Evolutionary conservation across 2,797 vertebrate species (phyloP).

Genomic region (Harpagifer antarcticus): DNA sequence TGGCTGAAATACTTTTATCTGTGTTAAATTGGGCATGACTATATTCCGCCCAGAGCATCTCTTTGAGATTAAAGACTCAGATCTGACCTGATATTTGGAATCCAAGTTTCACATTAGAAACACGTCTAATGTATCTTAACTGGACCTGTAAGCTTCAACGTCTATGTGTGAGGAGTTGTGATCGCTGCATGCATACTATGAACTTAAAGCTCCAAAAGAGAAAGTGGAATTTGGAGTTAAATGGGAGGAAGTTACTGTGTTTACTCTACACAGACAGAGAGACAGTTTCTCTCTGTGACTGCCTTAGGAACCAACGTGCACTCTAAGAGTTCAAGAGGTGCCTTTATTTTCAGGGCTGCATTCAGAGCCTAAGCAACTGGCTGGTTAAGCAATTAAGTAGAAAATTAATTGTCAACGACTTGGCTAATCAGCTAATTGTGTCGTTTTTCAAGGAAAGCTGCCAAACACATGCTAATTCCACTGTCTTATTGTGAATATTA

Average conservation of each 20-base stretch:
- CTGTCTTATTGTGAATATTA: background rate
- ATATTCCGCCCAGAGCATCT: background rate
- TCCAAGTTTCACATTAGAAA: background rate
- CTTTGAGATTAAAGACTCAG: no score
- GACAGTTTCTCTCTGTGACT: background rate
- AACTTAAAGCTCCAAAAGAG: background rate
- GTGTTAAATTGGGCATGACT: background rate
- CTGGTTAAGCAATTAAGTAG: background rate
- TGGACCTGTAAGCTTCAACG: background rate
- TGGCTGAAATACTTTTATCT: background rate
- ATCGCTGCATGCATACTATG: background rate
- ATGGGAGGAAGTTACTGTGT: background rate
- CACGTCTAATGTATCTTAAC: background rate
- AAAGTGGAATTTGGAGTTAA: conserved; percentile 23
- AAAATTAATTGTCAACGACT: background rate
- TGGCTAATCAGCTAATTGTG: background rate
- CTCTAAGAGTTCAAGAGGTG: fast-evolving
- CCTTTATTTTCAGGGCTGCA: background rate
- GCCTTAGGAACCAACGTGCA: background rate
- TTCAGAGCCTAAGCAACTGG: background rate
- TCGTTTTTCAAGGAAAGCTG: background rate
- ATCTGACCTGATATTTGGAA: background rate
- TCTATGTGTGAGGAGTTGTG: background rate
- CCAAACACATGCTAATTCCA: background rate
- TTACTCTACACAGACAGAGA: background rate